Evolutionary conservation across 2,888 invertebrate species (phyloP).

Genomic region (Luperina nickerlii): DNA sequence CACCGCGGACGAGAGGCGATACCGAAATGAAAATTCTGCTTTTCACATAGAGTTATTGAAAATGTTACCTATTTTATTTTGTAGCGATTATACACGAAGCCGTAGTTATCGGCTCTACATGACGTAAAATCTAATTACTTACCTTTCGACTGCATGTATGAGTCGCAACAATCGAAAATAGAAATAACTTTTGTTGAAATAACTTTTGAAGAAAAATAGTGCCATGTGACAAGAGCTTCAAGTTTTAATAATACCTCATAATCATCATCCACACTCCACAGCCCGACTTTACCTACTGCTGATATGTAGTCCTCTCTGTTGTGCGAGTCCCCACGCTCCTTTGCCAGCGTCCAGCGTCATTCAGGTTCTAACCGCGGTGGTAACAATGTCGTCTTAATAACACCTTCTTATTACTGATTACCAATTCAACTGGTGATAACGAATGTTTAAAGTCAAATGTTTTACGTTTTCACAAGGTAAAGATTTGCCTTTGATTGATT

Average conservation of each 20-base stretch:
- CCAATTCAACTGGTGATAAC: neutral
- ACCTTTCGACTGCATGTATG: neutral
- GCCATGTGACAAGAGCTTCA: too few relatives aligned
- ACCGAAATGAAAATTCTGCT: slow-evolving; percentile 55
- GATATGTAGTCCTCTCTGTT: too few relatives aligned
- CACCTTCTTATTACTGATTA: neutral
- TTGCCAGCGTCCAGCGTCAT: too few relatives aligned
- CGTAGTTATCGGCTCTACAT: slow-evolving; percentile 3
- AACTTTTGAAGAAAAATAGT: neutral
- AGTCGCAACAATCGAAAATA: neutral
- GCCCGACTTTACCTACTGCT: too few relatives aligned
- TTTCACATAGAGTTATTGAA: slow-evolving; percentile 45
- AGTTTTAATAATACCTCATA: neutral
- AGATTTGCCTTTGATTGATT: neutral
- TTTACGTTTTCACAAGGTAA: too few relatives aligned
- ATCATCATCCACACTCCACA: too few relatives aligned
- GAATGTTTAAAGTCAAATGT: neutral
- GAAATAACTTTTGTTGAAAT: neutral
- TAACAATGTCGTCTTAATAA: too few relatives aligned
- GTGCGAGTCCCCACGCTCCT: too few relatives aligned
- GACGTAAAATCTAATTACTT: slow-evolving; percentile 14
- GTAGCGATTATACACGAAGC: neutral
- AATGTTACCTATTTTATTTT: slow-evolving; percentile 44
- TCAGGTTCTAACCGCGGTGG: too few relatives aligned
- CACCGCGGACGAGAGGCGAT: slow-evolving; percentile 54